Evolutionary conservation across 1,140 invertebrate genomes (phyloP), one percentile per base, ranked within the genome.

Genomic region (Notospermus geniculatus): DNA sequence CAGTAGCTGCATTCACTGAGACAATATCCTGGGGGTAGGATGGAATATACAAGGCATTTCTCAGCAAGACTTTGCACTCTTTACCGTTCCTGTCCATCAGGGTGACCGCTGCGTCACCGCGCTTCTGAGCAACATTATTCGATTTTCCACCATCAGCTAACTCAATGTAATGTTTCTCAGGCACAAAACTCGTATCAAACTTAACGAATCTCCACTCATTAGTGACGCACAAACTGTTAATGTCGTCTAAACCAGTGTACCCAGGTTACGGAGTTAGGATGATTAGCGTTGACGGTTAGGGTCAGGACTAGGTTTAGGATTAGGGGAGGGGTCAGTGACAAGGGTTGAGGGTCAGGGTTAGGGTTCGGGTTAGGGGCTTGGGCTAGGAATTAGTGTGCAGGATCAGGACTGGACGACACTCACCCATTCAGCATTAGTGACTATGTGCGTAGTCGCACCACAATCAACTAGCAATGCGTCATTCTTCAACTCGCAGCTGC

Each of bases 91-190:
- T 32, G 45, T 63, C 56, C 27, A 17, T 45, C 29, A 66, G 45
- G 15, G n/a, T 13, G n/a, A 66, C 50, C 7, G 19, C 41, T n/a
- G 54, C 65, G 19, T 60, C 45, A 28, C 65, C 65, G n/a, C 50
- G 15, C 25, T 50, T 41, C 22, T 25, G 17, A 2, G 61, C 59
- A 15, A 66, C 23, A 30, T 36, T 29, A 58, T 19, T 45, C n/a
- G 23, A 22, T 27, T 43, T 53, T 11, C 2, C 46, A 2, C 62
- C 53, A 61, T 61, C 39, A 39, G 62, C 62, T 4, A 64, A 23
- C 61, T 64, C 62, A 60, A 61, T 60, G 25, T n/a, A 25, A 39
- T 60, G 58, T 41, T 64, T 64, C n/a, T 54, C 46, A n/a, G 62
- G 30, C 9, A 50, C 53, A 46, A 64, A 64, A 2, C n/a, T 46